phyloP scores from a whole-genome alignment of 2,888 invertebrate genomes.

The Oscheius myriophilus region DNA sequence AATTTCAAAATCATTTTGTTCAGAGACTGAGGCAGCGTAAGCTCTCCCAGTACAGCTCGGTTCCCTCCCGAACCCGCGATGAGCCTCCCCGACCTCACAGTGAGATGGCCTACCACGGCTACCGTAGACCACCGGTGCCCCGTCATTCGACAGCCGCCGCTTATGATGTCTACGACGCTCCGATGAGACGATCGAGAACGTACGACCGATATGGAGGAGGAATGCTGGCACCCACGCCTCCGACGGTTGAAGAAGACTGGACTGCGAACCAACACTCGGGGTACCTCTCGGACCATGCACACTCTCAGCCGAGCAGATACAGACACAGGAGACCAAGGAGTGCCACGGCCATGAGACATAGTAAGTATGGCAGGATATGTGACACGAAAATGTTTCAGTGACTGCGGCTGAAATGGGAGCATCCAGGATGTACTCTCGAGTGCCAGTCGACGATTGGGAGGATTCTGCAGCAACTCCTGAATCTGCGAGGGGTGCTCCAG shows the following conservation, averaged over 20 bases:
- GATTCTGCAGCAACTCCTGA: constrained; percentile 26
- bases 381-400: constrained; percentile 35
- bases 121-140: background rate
- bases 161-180: constrained; percentile 13
- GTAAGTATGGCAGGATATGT: constrained; percentile 34
- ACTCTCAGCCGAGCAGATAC: constrained; percentile 41
- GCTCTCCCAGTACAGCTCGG: constrained; percentile 35
- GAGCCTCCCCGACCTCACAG: constrained; percentile 44
- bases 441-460: constrained; percentile 27
- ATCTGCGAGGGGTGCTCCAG: constrained; percentile 6
- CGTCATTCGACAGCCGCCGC: background rate
- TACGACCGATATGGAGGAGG: constrained; percentile 41
- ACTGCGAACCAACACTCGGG: constrained; percentile 51
- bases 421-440: constrained; percentile 35
- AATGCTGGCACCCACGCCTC: background rate
- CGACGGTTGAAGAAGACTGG: constrained; percentile 45
- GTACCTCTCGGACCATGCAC: constrained; percentile 59
- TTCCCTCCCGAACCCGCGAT: constrained; percentile 13
- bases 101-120: constrained; percentile 46
- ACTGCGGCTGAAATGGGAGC: constrained; percentile 55
- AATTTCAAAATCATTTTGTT: constrained; percentile 15
- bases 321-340: constrained; percentile 55
- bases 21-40: constrained; percentile 49
- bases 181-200: constrained; percentile 47
- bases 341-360: constrained; percentile 60